Percentiles rank a stretch among this genome's conserved stretches.
These are phyloP conservation scores for Argyrosomus japonicus DNA, from an alignment of 2,113 vertebrate species.

Conservation along the genomic window DNA sequence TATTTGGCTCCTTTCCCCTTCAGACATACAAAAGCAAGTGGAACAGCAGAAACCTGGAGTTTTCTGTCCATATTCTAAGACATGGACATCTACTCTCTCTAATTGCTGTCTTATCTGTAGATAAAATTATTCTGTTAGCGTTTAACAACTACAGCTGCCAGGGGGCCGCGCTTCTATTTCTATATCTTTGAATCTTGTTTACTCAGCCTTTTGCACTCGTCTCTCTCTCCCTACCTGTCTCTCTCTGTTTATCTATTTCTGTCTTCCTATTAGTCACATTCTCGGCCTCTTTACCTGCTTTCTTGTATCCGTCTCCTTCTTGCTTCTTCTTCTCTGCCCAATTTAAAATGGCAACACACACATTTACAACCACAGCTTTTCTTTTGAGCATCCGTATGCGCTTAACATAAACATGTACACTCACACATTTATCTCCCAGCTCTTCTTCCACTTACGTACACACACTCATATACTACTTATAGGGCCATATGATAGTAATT, in stretches of 20 bases:
- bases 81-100: background rate
- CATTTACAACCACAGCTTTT: constrained; percentile 43
- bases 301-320: constrained; percentile 12
- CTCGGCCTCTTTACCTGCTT: background rate
- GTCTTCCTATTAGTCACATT: constrained; percentile 2
- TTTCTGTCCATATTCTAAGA: background rate
- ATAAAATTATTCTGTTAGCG: constrained; percentile 19
- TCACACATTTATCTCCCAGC: constrained; percentile 25
- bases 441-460: constrained; percentile 29
- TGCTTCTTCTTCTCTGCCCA: constrained; percentile 15
- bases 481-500: constrained; percentile 60
- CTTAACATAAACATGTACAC: constrained; percentile 45
- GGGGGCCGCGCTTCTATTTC: background rate
- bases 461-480: constrained; percentile 25
- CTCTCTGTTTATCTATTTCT: constrained; percentile 11
- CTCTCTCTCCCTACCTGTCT: constrained; percentile 24
- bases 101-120: constrained; percentile 27
- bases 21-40: background rate
- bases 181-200: constrained; percentile 44
- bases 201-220: constrained; percentile 17
- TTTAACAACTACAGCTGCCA: constrained; percentile 19
- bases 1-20: background rate
- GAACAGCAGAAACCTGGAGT: background rate
- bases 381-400: constrained; percentile 64
- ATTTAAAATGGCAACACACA: constrained; percentile 39